These are phyloP conservation scores for Panopea generosa DNA, from an alignment of 2,888 invertebrate species.

Conservation along the genomic window DNA sequence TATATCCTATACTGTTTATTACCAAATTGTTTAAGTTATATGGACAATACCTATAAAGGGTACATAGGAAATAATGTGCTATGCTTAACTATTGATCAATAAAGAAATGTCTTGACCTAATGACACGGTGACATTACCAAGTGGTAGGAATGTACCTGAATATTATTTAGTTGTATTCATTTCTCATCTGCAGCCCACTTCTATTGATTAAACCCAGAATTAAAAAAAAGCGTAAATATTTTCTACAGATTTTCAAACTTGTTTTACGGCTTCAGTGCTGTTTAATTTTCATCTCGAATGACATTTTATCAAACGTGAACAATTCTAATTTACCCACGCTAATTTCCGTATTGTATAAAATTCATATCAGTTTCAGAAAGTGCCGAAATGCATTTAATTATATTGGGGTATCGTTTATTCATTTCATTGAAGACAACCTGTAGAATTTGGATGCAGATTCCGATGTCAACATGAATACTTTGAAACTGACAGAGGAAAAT, in stretches of 20 bases:
- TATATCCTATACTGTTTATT: no score
- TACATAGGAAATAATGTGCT: no score
- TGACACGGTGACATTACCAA: no score
- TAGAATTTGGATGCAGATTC: constrained; percentile 21
- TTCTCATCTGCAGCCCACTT: no score
- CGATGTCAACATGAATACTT: constrained; percentile 37
- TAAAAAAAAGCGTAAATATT: not conserved
- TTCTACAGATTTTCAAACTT: not conserved
- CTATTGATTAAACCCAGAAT: no score
- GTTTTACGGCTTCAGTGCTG: not conserved
- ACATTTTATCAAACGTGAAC: constrained; percentile 42
- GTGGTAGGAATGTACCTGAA: no score
- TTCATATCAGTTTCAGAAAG: constrained; percentile 46
- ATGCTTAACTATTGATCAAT: no score
- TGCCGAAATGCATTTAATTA: constrained; percentile 42
- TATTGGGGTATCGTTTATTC: constrained; percentile 43
- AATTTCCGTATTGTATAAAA: constrained; percentile 44
- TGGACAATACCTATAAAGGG: no score
- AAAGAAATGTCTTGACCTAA: no score
- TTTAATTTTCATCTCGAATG: constrained; percentile 30
- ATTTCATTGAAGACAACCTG: constrained; percentile 21
- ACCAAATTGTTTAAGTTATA: no score
- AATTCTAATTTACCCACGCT: constrained; percentile 33
- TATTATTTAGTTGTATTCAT: no score
- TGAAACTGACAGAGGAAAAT: constrained; percentile 4